Conservation (phyloP, 2,797 vertebrate genomes). For the Manis crassicaudata region DNA sequence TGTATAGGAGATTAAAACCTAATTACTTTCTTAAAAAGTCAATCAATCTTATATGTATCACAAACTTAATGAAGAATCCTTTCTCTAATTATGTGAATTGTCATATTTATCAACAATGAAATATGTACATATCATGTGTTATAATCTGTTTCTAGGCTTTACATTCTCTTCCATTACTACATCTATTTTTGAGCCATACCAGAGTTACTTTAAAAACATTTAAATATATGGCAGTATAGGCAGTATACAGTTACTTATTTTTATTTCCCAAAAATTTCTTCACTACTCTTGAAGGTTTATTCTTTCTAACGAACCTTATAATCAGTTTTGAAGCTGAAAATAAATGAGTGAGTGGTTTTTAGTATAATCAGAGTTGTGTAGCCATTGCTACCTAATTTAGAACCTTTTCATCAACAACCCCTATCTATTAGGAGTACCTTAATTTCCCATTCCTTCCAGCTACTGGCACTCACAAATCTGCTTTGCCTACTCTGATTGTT, state of each 20-base stretch:
- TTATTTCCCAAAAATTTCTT: slow-evolving; percentile 20
- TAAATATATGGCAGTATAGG: background rate
- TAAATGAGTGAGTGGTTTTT: background rate
- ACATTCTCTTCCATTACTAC: slow-evolving; percentile 23
- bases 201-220: slow-evolving; percentile 21
- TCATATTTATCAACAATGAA: background rate
- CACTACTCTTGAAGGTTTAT: slow-evolving; percentile 26
- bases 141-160: slow-evolving; percentile 25
- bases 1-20: background rate
- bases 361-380: background rate
- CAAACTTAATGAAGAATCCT: background rate
- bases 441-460: background rate
- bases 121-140: background rate
- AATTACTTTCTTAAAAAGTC: slow-evolving; percentile 20
- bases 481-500: background rate
- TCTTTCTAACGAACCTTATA: background rate
- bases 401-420: background rate
- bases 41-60: background rate
- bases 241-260: background rate
- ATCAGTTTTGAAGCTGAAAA: slow-evolving; percentile 11
- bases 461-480: background rate
- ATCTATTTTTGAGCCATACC: background rate
- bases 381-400: background rate
- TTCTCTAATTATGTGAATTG: background rate
- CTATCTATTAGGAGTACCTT: background rate